These are phyloP conservation scores for Larimichthys crocea DNA, from an alignment of 2,113 vertebrate species.

Conservation along the genomic window DNA sequence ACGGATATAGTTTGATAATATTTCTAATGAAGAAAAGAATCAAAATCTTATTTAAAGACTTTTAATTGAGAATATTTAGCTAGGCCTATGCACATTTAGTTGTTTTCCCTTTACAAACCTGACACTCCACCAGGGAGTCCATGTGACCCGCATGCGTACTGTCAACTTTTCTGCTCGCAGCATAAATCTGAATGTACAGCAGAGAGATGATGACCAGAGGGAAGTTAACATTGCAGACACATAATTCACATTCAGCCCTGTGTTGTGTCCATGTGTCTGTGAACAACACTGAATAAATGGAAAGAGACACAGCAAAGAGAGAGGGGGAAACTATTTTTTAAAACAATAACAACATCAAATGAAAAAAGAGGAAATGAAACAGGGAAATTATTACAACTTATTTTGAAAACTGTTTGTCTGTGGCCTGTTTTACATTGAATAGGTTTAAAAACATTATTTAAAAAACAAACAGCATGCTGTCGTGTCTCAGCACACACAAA, in stretches of 20 bases:
- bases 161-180: slow-evolving; percentile 30
- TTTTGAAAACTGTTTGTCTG: neutral
- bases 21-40: neutral
- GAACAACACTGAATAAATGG: slow-evolving; percentile 14
- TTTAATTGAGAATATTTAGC: neutral
- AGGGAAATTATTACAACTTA: slow-evolving; percentile 41
- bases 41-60: neutral
- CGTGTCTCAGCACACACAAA: neutral
- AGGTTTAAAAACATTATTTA: neutral
- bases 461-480: neutral
- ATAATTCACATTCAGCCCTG: slow-evolving; percentile 17
- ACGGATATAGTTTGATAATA: neutral
- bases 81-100: neutral
- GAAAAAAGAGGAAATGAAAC: slow-evolving; percentile 57
- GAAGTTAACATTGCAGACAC: slow-evolving; percentile 16
- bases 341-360: neutral
- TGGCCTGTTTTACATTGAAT: neutral
- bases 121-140: neutral
- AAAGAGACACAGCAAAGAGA: slow-evolving; percentile 19
- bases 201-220: slow-evolving; percentile 26
- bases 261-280: slow-evolving; percentile 31
- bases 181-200: slow-evolving; percentile 47
- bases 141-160: slow-evolving; percentile 10
- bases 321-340: neutral
- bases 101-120: neutral